These are phyloP conservation scores for Formicarius rufipectus DNA, from an alignment of 2,113 vertebrate species.

Conservation along the genomic window DNA sequence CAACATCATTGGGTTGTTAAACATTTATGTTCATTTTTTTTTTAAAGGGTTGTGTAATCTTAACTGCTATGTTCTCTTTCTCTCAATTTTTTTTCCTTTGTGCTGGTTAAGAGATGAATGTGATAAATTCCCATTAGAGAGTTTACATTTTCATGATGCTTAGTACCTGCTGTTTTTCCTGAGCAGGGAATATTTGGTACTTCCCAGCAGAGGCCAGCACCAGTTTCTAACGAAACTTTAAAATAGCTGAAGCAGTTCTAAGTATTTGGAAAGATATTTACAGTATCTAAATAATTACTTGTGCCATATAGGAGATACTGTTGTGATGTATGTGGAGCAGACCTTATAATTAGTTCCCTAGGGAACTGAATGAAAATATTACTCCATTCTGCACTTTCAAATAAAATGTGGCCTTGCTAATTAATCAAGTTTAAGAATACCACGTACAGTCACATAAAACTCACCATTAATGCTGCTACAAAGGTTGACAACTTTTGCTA, in stretches of 20 bases:
- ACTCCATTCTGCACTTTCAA: constrained; percentile 19
- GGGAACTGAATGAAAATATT: constrained; percentile 43
- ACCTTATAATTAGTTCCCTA: constrained; percentile 49
- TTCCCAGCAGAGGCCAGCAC: background rate
- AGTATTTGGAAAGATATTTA: constrained; percentile 24
- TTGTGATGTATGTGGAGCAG: constrained; percentile 8
- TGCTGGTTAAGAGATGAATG: background rate
- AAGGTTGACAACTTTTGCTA: constrained; percentile 37
- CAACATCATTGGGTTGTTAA: background rate
- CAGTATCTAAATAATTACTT: constrained; percentile 40
- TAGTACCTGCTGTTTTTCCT: background rate
- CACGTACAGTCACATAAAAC: constrained; percentile 2
- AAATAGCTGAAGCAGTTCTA: constrained; percentile 2
- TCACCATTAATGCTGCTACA: constrained; percentile 7
- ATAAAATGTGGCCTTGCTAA: constrained; percentile 36
- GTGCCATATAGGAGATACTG: background rate
- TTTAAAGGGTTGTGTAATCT: background rate
- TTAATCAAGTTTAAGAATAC: constrained; percentile 50
- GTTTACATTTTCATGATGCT: background rate
- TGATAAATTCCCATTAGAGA: background rate
- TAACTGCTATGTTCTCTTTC: background rate
- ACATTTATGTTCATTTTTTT: background rate
- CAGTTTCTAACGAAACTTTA: background rate
- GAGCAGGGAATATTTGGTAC: background rate
- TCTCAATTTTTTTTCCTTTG: background rate